Evolutionary conservation across 2,797 vertebrate genomes (phyloP).

Genomic region (Ctenosaura bakeri): DNA sequence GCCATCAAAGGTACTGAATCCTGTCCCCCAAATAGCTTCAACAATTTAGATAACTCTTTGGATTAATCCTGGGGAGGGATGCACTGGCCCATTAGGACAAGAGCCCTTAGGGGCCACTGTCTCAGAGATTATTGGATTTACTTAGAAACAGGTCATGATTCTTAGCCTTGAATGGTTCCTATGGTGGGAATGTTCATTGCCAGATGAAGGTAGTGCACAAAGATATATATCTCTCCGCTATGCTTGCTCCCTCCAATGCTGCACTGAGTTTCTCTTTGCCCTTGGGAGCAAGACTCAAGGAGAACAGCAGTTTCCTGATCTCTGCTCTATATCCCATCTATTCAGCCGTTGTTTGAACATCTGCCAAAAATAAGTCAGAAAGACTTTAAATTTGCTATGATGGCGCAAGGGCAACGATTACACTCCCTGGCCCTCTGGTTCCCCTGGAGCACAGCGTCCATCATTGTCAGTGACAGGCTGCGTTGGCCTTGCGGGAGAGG

Average conservation of each 20-base stretch:
- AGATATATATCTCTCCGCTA: no score
- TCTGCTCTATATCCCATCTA: not conserved
- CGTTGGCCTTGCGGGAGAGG: constrained; percentile 3
- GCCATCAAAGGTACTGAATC: no score
- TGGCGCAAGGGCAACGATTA: constrained; percentile 23
- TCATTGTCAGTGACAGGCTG: constrained; percentile 8
- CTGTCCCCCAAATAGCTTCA: no score
- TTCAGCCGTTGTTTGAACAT: constrained; percentile 14
- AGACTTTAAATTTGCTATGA: constrained; percentile 33
- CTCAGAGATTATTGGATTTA: not conserved
- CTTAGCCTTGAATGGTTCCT: not conserved
- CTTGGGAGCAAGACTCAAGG: constrained; percentile 13
- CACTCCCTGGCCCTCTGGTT: constrained; percentile 19
- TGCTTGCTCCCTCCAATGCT: not conserved
- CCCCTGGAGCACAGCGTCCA: constrained; percentile 4
- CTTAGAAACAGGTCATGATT: not conserved
- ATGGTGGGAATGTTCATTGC: not conserved
- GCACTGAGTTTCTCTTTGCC: not conserved
- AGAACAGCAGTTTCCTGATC: not conserved
- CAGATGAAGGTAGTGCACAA: not conserved
- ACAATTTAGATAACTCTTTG: no score
- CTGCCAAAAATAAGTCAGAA: constrained; percentile 30
- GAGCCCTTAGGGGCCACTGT: no score
- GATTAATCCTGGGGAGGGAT: no score
- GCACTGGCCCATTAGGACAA: no score